phyloP scores from a whole-genome alignment of 2,888 invertebrate species.

The Horisme vitalbata region DNA sequence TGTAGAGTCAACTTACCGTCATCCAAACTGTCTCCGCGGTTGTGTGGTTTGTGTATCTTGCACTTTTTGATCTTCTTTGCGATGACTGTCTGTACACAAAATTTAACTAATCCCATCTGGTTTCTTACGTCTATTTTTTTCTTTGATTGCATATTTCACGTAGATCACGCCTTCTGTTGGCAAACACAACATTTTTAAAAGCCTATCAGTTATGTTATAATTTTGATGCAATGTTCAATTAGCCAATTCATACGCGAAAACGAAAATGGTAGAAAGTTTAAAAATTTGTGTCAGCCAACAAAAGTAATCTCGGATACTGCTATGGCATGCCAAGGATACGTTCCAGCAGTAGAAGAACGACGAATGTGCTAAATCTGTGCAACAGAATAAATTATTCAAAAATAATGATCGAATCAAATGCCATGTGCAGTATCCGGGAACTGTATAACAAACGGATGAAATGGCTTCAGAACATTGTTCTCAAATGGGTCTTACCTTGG shows the following conservation, averaged over 20 bases:
- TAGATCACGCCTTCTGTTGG: slow-evolving; percentile 70
- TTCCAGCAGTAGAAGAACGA: not conserved
- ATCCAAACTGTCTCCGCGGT: slow-evolving; percentile 44
- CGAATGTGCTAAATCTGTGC: no score
- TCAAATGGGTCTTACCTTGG: slow-evolving; percentile 53
- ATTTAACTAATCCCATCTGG: slow-evolving; percentile 62
- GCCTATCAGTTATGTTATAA: not conserved
- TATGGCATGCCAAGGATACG: not conserved
- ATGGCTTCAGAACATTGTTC: slow-evolving; percentile 56
- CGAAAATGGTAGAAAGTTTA: slow-evolving; percentile 10
- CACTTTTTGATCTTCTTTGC: slow-evolving; percentile 49
- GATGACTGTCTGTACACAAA: slow-evolving; percentile 66
- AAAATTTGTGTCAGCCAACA: slow-evolving; percentile 58
- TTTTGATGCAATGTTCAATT: slow-evolving; percentile 48
- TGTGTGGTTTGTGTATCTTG: slow-evolving; percentile 43
- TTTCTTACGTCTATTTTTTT: slow-evolving; percentile 58
- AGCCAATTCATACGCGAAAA: slow-evolving; percentile 52
- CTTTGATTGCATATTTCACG: slow-evolving; percentile 47
- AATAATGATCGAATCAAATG: not conserved
- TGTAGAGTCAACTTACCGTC: slow-evolving; percentile 42
- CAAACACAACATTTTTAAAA: slow-evolving; percentile 56
- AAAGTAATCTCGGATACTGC: slow-evolving; percentile 22
- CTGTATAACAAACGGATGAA: slow-evolving; percentile 41
- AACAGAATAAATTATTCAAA: not conserved
- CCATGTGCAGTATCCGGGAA: not conserved